Evolutionary conservation across 2,888 invertebrate genomes (phyloP).

Genomic region (Dinocampus coccinellae): DNA sequence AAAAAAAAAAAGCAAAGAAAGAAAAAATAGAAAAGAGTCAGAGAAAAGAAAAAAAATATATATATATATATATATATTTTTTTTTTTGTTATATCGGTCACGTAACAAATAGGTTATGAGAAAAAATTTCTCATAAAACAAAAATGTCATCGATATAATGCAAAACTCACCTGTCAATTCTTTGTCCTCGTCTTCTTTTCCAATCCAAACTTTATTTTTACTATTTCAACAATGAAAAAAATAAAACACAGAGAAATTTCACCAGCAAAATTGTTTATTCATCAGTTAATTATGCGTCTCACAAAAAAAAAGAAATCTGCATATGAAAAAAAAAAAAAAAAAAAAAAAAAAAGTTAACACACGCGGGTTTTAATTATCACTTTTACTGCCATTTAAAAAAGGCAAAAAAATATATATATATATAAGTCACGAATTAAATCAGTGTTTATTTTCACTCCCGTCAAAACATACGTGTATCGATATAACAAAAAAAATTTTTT

Average conservation of each 20-base stretch:
- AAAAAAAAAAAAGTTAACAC: neutral
- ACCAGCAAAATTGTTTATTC: too few species aligned
- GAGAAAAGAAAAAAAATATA: neutral
- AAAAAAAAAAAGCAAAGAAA: conserved; percentile 25
- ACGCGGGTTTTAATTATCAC: neutral
- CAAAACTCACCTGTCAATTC: neutral
- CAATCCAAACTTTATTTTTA: too few species aligned
- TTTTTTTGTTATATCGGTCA: too few species aligned
- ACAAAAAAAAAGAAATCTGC: too few species aligned
- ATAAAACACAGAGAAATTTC: too few species aligned
- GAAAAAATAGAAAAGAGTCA: neutral
- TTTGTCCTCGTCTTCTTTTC: too few species aligned
- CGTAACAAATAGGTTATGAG: neutral
- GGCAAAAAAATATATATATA: neutral
- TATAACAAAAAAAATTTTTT: neutral
- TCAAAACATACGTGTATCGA: neutral
- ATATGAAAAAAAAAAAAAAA: neutral
- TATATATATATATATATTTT: too few species aligned
- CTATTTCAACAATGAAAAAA: too few species aligned
- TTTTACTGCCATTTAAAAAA: neutral
- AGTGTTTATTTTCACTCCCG: neutral
- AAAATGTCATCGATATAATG: neutral
- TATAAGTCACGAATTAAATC: neutral
- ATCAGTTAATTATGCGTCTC: too few species aligned
- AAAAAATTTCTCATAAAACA: neutral